Base-by-base conservation (phyloP, 2,888 invertebrate species). In the Microplitis deprimator region DNA sequence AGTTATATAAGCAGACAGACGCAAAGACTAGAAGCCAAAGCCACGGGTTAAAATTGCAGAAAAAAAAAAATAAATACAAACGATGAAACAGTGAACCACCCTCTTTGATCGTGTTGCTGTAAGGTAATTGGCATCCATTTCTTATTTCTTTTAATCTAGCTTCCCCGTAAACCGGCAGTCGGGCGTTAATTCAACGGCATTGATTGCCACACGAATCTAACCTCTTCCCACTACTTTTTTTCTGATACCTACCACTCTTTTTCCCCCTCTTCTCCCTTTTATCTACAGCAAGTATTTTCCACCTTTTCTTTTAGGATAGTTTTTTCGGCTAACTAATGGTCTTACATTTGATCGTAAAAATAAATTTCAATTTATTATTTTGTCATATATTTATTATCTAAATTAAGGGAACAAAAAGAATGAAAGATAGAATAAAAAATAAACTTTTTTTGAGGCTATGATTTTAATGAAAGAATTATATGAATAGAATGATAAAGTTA, bases 101-200 rank as follows among this genome's bases (percentile, higher is more conserved):
- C 68, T 50, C 79, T 68, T 71, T 76, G 72, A 79, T 76, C 79
- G 77, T 79, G 80, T 80, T 79, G 79, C 79, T 78, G 73, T 80
- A 77, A 80, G 81, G 82, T 84, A 82, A 85, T 85, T 81, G 86
- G 83, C 88, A 87, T 86, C 87, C 87, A 87, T 89, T 89, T 86
- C 87, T 87, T 88, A 85, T 85, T 89, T 86, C 89, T 89, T 89
- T 89, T 89, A 88, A 89, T 89, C 89, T 89, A 88, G 87, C 88
- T 88, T 84, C 87, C 85, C 87, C 88, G 86, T 88, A 89, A 89
- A 88, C 88, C 88, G 85, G 85, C 88, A 89, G 88, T 86, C 88
- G 87, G 89, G 88, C 89, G 89, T 89, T 89, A 89, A 89, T 88
- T 89, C 88, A 87, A 86, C 88, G 86, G 89, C 89, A 89, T 89